phyloP scores from a whole-genome alignment of 2,888 invertebrate species.

The Trichacis sp. region DNA sequence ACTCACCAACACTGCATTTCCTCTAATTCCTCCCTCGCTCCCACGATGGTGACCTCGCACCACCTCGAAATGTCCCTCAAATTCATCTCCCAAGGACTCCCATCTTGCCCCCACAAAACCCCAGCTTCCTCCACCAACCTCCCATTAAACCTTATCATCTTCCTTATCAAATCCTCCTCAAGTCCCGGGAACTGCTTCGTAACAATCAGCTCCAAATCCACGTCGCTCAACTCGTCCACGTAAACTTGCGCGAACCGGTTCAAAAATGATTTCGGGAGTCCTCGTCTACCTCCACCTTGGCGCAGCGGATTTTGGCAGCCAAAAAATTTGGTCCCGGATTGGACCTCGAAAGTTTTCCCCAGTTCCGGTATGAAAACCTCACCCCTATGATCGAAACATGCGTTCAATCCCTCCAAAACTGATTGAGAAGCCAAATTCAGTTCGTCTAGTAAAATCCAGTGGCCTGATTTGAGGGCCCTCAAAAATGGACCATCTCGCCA shows the following conservation, averaged over 20 bases:
- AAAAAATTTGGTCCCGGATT: slow-evolving; percentile 86
- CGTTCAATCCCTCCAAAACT: slow-evolving; percentile 97
- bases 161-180: slow-evolving; percentile 73
- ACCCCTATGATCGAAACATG: slow-evolving; percentile 97
- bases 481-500: slow-evolving; percentile 98
- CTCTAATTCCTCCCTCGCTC: slow-evolving; percentile 11
- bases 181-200: slow-evolving; percentile 76
- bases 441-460: slow-evolving; percentile 98
- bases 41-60: slow-evolving; percentile 80
- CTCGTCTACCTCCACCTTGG: slow-evolving; percentile 96
- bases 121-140: slow-evolving; percentile 76
- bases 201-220: slow-evolving; percentile 73
- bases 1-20: not conserved
- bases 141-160: slow-evolving; percentile 85
- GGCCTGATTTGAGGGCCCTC: slow-evolving; percentile 89
- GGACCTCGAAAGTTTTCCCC: slow-evolving; percentile 85
- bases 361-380: slow-evolving; percentile 97
- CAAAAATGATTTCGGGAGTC: slow-evolving; percentile 95
- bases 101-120: slow-evolving; percentile 80
- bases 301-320: slow-evolving; percentile 97
- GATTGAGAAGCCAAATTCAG: slow-evolving; percentile 98
- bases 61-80: slow-evolving; percentile 93
- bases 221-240: slow-evolving; percentile 70
- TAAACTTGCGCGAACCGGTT: slow-evolving; percentile 94
- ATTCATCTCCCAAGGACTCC: slow-evolving; percentile 98